Evolutionary conservation across 2,113 vertebrate species (phyloP).

Genomic region (Colossoma macropomum): DNA sequence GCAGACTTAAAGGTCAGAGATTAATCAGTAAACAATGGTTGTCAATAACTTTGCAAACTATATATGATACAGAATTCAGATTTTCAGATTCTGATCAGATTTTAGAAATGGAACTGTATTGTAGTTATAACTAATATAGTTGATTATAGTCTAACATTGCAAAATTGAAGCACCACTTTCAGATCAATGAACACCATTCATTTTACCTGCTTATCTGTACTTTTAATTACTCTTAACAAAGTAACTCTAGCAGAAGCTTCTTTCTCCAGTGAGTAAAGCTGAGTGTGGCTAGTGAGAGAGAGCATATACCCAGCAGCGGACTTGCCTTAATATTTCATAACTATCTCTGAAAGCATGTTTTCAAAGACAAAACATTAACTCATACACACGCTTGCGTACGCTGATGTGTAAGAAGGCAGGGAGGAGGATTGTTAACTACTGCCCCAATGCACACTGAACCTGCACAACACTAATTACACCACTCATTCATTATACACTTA

Average conservation of each 20-base stretch:
- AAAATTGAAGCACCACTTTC: too few relatives aligned
- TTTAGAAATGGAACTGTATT: too few relatives aligned
- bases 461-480: background rate
- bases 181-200: too few relatives aligned
- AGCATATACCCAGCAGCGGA: background rate
- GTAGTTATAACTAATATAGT: too few relatives aligned
- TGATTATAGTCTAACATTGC: too few relatives aligned
- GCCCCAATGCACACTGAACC: background rate
- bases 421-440: slow-evolving; percentile 1
- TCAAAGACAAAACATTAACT: background rate
- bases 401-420: background rate
- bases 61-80: too few relatives aligned
- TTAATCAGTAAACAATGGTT: too few relatives aligned
- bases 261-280: background rate
- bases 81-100: too few relatives aligned
- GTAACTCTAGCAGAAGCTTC: background rate
- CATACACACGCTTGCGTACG: background rate
- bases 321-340: slow-evolving; percentile 19
- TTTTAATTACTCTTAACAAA: background rate
- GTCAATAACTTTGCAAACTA: too few relatives aligned
- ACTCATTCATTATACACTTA: slow-evolving; percentile 8
- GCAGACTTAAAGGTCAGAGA: too few relatives aligned
- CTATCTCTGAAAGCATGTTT: background rate
- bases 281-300: background rate
- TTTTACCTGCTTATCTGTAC: too few relatives aligned